Conservation (phyloP, 2,797 vertebrate genomes). For the Pterois miles region DNA sequence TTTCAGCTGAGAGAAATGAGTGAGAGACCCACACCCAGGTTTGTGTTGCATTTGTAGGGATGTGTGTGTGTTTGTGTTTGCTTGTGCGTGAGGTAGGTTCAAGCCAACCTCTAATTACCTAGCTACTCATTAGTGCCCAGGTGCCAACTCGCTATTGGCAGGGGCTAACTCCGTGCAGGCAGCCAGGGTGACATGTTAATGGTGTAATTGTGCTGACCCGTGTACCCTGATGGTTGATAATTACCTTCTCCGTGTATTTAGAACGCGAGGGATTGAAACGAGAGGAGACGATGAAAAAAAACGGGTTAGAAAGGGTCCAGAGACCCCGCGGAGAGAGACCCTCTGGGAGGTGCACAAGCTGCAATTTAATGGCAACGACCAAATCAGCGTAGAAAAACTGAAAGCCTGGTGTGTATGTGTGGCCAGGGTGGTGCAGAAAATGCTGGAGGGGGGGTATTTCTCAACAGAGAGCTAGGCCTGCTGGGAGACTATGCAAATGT, state of each 20-base stretch:
- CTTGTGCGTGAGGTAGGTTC: slow-evolving; percentile 35
- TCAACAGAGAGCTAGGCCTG: not conserved
- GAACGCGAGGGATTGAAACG: slow-evolving; percentile 69
- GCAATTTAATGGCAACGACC: slow-evolving; percentile 44
- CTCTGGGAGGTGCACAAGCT: slow-evolving; percentile 40
- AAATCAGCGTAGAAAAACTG: slow-evolving; percentile 55
- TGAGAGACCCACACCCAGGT: slow-evolving; percentile 1
- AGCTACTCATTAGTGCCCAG: slow-evolving; percentile 75
- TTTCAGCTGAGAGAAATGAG: slow-evolving; percentile 6
- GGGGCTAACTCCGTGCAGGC: slow-evolving; percentile 68
- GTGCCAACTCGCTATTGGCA: slow-evolving; percentile 72
- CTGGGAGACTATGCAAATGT: not conserved
- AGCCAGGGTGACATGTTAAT: slow-evolving; percentile 74
- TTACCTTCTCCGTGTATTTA: slow-evolving; percentile 73
- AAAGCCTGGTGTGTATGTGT: slow-evolving; percentile 8
- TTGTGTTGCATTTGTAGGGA: slow-evolving; percentile 17
- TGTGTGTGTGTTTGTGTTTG: slow-evolving; percentile 27
- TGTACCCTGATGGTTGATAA: slow-evolving; percentile 73
- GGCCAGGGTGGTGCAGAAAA: not conserved
- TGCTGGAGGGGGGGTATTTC: slow-evolving; percentile 21
- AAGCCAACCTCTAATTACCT: slow-evolving; percentile 74
- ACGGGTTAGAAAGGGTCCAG: slow-evolving; percentile 23
- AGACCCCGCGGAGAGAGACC: slow-evolving; percentile 48
- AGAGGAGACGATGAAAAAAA: slow-evolving; percentile 21
- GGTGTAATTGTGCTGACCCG: slow-evolving; percentile 76